Conservation (phyloP, 2,113 vertebrate genomes). For the Crotalus horridus region DNA sequence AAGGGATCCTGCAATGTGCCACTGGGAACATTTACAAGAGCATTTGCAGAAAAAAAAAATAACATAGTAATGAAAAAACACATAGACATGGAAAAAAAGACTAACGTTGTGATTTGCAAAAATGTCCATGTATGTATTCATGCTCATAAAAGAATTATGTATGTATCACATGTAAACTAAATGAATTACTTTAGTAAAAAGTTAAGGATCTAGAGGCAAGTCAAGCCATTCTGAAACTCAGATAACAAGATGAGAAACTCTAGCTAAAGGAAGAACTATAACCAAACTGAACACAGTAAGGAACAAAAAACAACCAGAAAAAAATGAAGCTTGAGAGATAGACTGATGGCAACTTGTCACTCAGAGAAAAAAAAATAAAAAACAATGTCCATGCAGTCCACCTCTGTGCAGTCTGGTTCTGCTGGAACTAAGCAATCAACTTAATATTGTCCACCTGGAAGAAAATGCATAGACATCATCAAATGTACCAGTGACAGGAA, state of each 20-base stretch:
- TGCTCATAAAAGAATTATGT: neutral
- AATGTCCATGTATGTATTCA: neutral
- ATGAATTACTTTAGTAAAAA: neutral
- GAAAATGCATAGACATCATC: neutral
- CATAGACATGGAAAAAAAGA: neutral
- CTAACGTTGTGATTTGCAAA: neutral
- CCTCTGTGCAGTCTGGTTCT: neutral
- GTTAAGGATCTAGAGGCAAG: neutral
- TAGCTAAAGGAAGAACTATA: neutral
- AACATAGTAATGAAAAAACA: neutral
- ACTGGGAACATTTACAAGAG: neutral
- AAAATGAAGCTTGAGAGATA: neutral
- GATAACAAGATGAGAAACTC: neutral
- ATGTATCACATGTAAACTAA: neutral
- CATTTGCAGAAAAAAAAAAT: neutral
- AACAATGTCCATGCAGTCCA: neutral
- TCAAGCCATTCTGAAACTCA: neutral
- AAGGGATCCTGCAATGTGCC: neutral
- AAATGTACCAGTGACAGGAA: neutral
- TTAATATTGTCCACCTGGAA: neutral
- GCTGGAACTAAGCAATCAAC: neutral
- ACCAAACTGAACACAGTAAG: neutral
- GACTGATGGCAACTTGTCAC: neutral
- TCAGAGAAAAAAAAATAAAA: neutral
- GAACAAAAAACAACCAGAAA: neutral